Conservation (phyloP, 2,113 vertebrate genomes). For the Apaloderma vittatum region DNA sequence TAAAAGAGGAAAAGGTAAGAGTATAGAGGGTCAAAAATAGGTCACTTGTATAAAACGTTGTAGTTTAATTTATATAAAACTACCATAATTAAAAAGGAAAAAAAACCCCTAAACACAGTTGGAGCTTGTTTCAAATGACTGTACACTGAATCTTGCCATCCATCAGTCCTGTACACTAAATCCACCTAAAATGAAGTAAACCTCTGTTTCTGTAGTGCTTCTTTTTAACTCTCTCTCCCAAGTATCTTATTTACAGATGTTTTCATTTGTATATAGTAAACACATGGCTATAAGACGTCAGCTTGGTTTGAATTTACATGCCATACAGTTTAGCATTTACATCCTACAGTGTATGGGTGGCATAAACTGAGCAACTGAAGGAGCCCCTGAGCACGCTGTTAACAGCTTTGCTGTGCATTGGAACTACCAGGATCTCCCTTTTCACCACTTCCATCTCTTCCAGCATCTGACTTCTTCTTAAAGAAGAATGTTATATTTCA, state of each 20-base stretch:
- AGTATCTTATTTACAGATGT: constrained; percentile 31
- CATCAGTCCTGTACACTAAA: constrained; percentile 25
- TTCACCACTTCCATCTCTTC: background rate
- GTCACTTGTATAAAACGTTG: constrained; percentile 77
- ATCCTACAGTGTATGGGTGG: constrained; percentile 31
- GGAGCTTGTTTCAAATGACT: constrained; percentile 53
- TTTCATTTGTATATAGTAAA: constrained; percentile 71
- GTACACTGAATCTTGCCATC: constrained; percentile 58
- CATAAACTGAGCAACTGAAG: constrained; percentile 42
- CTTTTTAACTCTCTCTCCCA: constrained; percentile 7
- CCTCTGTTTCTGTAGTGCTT: background rate
- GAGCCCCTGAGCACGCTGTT: background rate
- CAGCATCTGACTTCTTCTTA: constrained; percentile 24
- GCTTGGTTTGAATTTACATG: constrained; percentile 53
- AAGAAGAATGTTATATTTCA: background rate
- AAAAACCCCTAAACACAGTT: constrained; percentile 40
- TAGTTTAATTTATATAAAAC: constrained; percentile 83
- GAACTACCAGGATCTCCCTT: background rate
- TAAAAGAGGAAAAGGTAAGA: constrained; percentile 68
- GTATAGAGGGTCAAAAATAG: constrained; percentile 73
- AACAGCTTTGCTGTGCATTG: background rate
- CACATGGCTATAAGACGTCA: constrained; percentile 28
- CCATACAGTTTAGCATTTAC: background rate
- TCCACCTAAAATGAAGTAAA: constrained; percentile 36
- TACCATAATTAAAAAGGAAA: constrained; percentile 72